Evolutionary conservation across 1,140 invertebrate genomes (phyloP).

Genomic region (Thaumetopoea pityocampa): DNA sequence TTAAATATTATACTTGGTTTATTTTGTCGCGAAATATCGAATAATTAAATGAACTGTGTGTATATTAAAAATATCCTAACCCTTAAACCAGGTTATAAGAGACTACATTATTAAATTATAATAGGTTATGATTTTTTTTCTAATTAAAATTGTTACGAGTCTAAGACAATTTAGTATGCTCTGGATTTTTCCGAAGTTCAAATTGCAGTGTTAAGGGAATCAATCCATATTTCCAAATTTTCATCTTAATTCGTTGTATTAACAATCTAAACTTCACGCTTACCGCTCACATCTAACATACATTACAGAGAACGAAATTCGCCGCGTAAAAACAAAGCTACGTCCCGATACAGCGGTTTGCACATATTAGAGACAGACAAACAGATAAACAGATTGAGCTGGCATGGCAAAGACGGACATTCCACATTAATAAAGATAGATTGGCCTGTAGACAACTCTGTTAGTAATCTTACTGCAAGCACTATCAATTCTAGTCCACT

Average conservation of each 20-base stretch:
- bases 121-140: no score
- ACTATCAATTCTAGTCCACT: constrained; percentile 48
- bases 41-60: no score
- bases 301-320: constrained; percentile 63
- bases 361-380: constrained; percentile 34
- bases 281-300: constrained; percentile 8
- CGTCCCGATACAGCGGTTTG: constrained; percentile 49
- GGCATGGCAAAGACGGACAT: constrained; percentile 63
- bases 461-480: constrained; percentile 45
- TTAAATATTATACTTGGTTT: no score
- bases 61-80: no score
- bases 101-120: no score
- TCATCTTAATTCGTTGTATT: background rate
- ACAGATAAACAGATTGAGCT: constrained; percentile 41
- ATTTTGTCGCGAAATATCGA: no score
- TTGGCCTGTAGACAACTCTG: constrained; percentile 51
- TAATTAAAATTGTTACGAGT: no score
- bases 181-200: no score
- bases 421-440: constrained; percentile 63
- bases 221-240: background rate
- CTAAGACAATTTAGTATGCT: no score
- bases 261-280: constrained; percentile 28
- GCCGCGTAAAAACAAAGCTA: constrained; percentile 50
- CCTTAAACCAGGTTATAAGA: no score
- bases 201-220: background rate